These are phyloP conservation scores for Mallateleia sp. DNA, from an alignment of 2,888 invertebrate genomes.

Conservation along the genomic window DNA sequence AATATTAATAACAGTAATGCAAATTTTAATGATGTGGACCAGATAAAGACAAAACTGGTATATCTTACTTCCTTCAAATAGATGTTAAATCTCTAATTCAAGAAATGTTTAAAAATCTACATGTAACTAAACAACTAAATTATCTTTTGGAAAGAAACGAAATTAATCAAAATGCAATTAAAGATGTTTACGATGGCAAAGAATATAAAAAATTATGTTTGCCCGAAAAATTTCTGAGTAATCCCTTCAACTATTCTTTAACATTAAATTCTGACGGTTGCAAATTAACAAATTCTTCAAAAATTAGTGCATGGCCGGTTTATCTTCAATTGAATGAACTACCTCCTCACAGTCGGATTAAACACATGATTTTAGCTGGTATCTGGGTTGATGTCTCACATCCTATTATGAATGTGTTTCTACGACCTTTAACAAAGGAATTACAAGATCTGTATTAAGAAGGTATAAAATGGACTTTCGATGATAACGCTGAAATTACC, in stretches of 20 bases:
- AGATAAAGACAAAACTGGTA: too few relatives aligned
- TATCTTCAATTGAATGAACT: constrained; percentile 58
- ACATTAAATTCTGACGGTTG: constrained; percentile 58
- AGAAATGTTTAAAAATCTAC: too few relatives aligned
- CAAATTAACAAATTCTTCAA: constrained; percentile 30
- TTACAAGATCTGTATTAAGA: background rate
- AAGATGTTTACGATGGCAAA: constrained; percentile 50
- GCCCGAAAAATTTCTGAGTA: constrained; percentile 31
- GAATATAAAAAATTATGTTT: constrained; percentile 26
- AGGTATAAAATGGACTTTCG: constrained; percentile 46
- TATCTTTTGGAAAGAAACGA: too few relatives aligned
- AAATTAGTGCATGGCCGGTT: constrained; percentile 45
- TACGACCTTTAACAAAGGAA: background rate
- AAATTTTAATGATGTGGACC: too few relatives aligned
- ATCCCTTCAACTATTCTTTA: constrained; percentile 60
- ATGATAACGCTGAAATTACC: too few relatives aligned
- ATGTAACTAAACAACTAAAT: too few relatives aligned
- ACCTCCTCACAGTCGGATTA: constrained; percentile 55
- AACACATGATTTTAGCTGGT: too few relatives aligned
- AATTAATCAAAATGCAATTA: constrained; percentile 17
- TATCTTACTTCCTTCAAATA: too few relatives aligned
- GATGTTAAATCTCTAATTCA: too few relatives aligned
- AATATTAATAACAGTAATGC: too few relatives aligned
- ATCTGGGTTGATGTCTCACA: too few relatives aligned
- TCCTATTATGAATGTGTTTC: constrained; percentile 34